phyloP scores from a whole-genome alignment of 2,113 vertebrate species.

The Spheniscus mendiculus region DNA sequence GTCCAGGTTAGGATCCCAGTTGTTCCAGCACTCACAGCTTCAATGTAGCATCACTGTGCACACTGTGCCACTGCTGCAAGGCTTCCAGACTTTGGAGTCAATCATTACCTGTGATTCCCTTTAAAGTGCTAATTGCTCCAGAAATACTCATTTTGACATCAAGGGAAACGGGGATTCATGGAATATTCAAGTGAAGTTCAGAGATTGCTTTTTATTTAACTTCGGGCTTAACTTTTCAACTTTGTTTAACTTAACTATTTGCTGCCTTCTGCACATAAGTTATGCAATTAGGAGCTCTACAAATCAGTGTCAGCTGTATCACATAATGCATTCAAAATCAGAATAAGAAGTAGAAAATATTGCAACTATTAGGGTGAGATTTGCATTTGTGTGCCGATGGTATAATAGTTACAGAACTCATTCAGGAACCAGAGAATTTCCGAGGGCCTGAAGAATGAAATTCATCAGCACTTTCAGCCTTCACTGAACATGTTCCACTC shows the following conservation, averaged over 20 bases:
- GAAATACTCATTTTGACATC: neutral
- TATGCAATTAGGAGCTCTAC: neutral
- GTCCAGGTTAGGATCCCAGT: neutral
- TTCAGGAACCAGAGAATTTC: neutral
- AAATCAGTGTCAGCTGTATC: neutral
- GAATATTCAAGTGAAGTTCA: neutral
- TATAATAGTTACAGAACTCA: neutral
- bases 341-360: neutral
- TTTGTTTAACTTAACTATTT: neutral
- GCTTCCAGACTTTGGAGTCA: neutral
- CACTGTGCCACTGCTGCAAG: neutral
- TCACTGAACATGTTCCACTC: neutral
- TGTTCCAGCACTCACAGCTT: neutral
- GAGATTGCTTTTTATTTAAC: neutral
- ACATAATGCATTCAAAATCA: neutral
- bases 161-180: neutral
- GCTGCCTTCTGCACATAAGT: neutral
- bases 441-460: neutral
- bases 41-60: rapidly evolving
- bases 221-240: neutral
- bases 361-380: neutral
- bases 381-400: neutral
- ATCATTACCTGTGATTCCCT: neutral
- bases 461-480: neutral
- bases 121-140: neutral